phyloP scores from a whole-genome alignment of 2,113 vertebrate species.

The Notarius quadriscutis region DNA sequence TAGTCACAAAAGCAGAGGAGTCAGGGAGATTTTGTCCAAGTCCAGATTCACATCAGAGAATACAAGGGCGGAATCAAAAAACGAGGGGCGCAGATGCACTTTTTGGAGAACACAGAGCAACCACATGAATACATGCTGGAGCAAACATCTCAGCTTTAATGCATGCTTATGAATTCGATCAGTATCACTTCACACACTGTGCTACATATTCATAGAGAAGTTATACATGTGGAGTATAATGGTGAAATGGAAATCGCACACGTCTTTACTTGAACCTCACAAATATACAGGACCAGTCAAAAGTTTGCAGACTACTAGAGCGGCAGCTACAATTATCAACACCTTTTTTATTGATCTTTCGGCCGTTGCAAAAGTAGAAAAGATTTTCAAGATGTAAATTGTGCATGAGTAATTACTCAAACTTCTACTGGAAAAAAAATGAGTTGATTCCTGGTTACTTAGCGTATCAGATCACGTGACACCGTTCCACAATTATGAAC shows the following conservation, averaged over 20 bases:
- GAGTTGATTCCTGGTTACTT: too few species aligned
- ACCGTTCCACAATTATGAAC: too few species aligned
- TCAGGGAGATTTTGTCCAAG: not conserved
- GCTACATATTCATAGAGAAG: not conserved
- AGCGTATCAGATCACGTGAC: too few species aligned
- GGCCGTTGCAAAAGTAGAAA: too few species aligned
- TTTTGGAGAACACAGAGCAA: not conserved
- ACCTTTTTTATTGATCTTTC: too few species aligned
- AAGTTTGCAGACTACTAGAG: too few species aligned
- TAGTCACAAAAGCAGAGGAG: constrained; percentile 14
- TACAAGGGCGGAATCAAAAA: not conserved
- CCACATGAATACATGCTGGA: not conserved
- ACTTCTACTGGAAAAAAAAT: too few species aligned
- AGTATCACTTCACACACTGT: not conserved
- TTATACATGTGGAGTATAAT: not conserved
- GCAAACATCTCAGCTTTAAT: not conserved
- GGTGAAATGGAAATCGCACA: not conserved
- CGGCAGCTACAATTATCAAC: too few species aligned
- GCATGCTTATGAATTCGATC: not conserved
- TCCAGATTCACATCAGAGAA: constrained; percentile 3
- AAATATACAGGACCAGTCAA: not conserved
- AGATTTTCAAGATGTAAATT: too few species aligned
- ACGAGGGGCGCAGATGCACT: not conserved
- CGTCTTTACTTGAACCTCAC: not conserved
- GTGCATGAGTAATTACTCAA: too few species aligned